Evolutionary conservation across 2,113 vertebrate species (phyloP).

Genomic region (Hoplias malabaricus): DNA sequence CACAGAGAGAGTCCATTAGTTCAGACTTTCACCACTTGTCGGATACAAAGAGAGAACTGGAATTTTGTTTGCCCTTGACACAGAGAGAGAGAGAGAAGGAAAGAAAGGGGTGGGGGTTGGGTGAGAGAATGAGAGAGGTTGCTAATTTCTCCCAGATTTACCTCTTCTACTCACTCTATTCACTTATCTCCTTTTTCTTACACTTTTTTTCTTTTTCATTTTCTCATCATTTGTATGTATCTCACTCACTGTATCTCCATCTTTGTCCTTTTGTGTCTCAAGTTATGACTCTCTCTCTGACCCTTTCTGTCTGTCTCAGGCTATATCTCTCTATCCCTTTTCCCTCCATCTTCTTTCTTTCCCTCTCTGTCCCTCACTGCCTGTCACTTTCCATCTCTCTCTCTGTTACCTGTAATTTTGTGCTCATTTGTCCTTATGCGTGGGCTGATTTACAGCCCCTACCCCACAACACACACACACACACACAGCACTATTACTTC

Average conservation of each 20-base stretch:
- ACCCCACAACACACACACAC: not conserved
- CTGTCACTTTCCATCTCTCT: not conserved
- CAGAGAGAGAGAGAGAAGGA: not conserved
- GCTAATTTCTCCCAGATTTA: slow-evolving; percentile 39
- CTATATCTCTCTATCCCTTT: not conserved
- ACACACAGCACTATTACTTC: slow-evolving; percentile 39
- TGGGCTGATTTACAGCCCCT: slow-evolving; percentile 6
- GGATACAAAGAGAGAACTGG: slow-evolving; percentile 43
- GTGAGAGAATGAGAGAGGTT: not conserved
- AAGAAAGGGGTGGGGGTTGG: too few species aligned
- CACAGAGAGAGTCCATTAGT: not conserved
- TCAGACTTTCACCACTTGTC: slow-evolving; percentile 37
- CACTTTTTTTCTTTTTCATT: not conserved
- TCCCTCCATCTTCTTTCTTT: not conserved
- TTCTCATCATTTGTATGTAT: too few species aligned
- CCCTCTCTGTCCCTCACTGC: not conserved
- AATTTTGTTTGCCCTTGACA: slow-evolving; percentile 46
- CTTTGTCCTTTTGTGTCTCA: too few species aligned
- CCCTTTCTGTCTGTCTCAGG: too few species aligned
- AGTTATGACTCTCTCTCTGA: too few species aligned
- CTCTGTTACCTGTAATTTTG: slow-evolving; percentile 47
- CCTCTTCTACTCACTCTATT: not conserved
- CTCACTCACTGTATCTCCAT: too few species aligned
- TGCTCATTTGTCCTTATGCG: slow-evolving; percentile 45
- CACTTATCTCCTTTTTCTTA: not conserved